Evolutionary conservation across 2,888 invertebrate species (phyloP), one percentile per base, ranked within the genome.

Genomic region (Trilocha varians): DNA sequence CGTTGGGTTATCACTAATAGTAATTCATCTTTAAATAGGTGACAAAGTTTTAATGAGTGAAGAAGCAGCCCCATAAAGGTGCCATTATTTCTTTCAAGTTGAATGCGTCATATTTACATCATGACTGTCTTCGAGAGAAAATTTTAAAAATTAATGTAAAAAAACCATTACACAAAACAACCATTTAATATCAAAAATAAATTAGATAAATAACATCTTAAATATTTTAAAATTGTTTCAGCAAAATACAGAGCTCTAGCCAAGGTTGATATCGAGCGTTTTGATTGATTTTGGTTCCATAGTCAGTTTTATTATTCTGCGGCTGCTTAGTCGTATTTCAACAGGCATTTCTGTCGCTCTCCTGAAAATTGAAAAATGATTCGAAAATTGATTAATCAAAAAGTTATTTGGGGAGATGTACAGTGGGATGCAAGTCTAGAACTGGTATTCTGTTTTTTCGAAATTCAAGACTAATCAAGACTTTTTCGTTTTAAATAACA

Each of bases 231-330:
- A 32, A 40, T 34, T 39, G 40, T 41, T 42, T 47, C 50, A 36
- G 45, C 38, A n/a, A n/a, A n/a, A n/a, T n/a, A n/a, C n/a, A n/a
- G n/a, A n/a, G n/a, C n/a, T 57, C 48, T 55, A 62, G 44, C 59
- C 65, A 16, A 53, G 62, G 47, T 78, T 82, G 16, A 83, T 67
- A 67, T 83, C 83, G 49, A 83, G 58, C n/a, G 82, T 83, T 54
- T 76, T 79, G 13, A 84, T 59, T 40, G 83, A 80, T 62, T 66
- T 46, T 1, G 80, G 64, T 42, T 83, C 84, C 66, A 82, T 65
- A 16, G 44, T 53, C 1, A 84, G 44, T 48, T 69, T 62, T 41
- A 83, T 66, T 46, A 56, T 68, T 45, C 59, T 57, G 16, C 32
- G 50, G 3, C 48, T 49, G 43, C 58, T 58, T 36, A 78, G 59